These are phyloP conservation scores for Oryzias javanicus DNA, from an alignment of 2,113 vertebrate genomes.

Conservation along the genomic window DNA sequence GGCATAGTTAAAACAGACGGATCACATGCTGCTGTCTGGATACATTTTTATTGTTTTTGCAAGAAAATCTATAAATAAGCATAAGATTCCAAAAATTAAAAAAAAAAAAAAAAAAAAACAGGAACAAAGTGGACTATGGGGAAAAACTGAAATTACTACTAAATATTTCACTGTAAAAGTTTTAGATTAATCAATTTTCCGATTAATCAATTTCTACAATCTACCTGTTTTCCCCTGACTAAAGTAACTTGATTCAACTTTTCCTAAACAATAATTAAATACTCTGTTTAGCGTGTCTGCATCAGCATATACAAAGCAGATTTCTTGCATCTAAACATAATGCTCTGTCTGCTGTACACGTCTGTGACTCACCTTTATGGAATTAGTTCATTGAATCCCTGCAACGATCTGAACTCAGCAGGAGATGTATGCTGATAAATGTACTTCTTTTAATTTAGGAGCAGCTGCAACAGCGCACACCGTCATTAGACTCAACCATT, in stretches of 20 bases:
- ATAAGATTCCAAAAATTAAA: constrained; percentile 28
- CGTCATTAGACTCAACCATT: constrained; percentile 15
- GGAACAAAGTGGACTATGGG: constrained; percentile 8
- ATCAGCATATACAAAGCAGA: not conserved
- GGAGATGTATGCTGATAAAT: constrained; percentile 21
- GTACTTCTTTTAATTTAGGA: constrained; percentile 7
- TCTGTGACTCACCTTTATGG: constrained; percentile 8
- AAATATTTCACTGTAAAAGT: constrained; percentile 31
- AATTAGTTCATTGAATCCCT: constrained; percentile 22
- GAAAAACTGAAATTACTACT: constrained; percentile 27
- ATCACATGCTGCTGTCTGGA: constrained; percentile 69
- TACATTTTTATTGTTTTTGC: constrained; percentile 52
- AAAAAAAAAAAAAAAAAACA: constrained; percentile 30
- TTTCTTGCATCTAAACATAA: not conserved
- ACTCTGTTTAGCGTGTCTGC: not conserved
- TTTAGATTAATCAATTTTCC: constrained; percentile 2
- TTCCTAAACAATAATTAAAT: not conserved
- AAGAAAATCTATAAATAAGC: constrained; percentile 23
- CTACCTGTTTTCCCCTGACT: no score
- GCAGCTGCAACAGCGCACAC: constrained; percentile 1
- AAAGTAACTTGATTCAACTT: not conserved
- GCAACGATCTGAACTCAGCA: constrained; percentile 16
- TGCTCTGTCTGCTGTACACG: not conserved
- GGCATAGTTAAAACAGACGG: constrained; percentile 54
- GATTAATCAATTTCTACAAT: no score